Evolutionary conservation across 2,888 invertebrate species (phyloP).

Genomic region (Hydrotaea cyrtoneurina): DNA sequence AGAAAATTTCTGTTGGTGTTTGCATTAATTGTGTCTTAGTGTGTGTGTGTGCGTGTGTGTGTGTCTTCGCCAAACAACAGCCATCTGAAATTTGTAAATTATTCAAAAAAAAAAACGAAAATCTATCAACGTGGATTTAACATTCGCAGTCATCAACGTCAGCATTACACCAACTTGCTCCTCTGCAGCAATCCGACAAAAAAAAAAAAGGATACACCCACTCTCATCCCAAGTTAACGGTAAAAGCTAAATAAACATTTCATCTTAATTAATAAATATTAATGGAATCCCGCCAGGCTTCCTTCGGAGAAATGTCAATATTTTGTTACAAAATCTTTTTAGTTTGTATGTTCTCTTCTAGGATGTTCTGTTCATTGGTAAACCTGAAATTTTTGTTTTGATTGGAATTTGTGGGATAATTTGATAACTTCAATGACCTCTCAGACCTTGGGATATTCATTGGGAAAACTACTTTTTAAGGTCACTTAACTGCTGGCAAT

Average conservation of each 20-base stretch:
- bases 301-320: constrained; percentile 14
- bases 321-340: background rate
- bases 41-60: constrained; percentile 25
- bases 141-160: background rate
- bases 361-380: background rate
- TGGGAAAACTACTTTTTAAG: no score
- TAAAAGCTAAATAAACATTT: background rate
- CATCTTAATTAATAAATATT: background rate
- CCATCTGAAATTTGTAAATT: constrained; percentile 21
- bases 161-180: background rate
- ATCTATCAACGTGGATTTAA: background rate
- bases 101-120: constrained; percentile 11
- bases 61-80: background rate
- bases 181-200: background rate
- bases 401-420: no score
- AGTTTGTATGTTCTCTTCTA: background rate
- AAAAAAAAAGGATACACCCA: background rate
- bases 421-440: no score
- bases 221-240: constrained; percentile 11
- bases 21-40: constrained; percentile 25
- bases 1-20: background rate
- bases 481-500: no score
- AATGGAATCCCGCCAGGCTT: background rate
- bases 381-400: background rate
- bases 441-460: no score